These are phyloP conservation scores for Castor canadensis DNA, from an alignment of 2,113 vertebrate species.

Conservation along the genomic window DNA sequence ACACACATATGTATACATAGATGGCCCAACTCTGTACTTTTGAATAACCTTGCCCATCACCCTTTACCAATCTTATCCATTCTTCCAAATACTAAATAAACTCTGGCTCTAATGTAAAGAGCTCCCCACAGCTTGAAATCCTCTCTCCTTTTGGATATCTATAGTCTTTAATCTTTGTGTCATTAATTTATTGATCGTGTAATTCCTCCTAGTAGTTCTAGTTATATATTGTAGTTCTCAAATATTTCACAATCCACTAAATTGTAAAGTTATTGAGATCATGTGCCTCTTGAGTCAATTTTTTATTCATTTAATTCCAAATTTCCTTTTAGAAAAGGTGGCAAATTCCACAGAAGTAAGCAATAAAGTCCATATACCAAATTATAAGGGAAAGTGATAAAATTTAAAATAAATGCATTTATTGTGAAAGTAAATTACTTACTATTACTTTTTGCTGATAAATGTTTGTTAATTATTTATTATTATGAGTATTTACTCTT, in stretches of 20 bases:
- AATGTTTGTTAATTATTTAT: background rate
- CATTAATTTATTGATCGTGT: background rate
- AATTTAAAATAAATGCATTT: background rate
- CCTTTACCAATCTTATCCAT: background rate
- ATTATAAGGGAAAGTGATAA: background rate
- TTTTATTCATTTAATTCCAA: background rate
- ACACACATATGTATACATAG: background rate
- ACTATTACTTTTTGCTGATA: background rate
- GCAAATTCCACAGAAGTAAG: background rate
- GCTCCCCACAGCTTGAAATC: background rate
- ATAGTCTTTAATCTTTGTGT: background rate
- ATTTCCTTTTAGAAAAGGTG: constrained; percentile 8
- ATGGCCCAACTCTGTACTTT: background rate
- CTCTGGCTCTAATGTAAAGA: too few relatives aligned
- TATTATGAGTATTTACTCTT: background rate
- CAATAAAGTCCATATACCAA: background rate
- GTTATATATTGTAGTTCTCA: background rate
- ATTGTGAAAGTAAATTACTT: background rate
- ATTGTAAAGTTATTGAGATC: background rate
- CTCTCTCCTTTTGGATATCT: background rate
- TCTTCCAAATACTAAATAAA: background rate
- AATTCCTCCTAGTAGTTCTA: background rate
- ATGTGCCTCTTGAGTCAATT: background rate
- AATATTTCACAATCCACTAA: background rate
- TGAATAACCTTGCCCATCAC: background rate